Percentiles rank a stretch among this genome's conserved stretches.
Evolutionary conservation across 2,113 vertebrate genomes (phyloP).

Genomic region (Mustelus asterias): DNA sequence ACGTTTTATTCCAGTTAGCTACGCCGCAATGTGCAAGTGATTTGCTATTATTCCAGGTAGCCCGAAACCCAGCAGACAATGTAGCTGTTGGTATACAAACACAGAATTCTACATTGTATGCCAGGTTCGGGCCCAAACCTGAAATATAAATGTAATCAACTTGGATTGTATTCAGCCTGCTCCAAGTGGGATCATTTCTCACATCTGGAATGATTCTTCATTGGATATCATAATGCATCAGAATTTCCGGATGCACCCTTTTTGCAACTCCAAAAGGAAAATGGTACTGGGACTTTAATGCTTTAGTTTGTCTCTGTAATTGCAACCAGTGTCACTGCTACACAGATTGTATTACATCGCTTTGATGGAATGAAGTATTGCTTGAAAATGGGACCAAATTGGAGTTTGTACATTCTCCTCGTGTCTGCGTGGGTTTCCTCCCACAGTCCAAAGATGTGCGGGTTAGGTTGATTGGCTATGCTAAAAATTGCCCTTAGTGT

Average conservation of each 20-base stretch:
- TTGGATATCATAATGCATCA: not conserved
- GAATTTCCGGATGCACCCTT: not conserved
- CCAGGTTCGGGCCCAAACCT: slow-evolving; percentile 88
- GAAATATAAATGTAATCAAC: slow-evolving; percentile 37
- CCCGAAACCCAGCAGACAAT: slow-evolving; percentile 99
- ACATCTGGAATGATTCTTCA: not conserved
- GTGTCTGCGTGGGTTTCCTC: too few relatives aligned
- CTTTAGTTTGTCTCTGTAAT: not conserved
- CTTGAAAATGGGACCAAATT: not conserved
- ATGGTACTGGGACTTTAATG: not conserved
- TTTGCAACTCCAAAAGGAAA: not conserved
- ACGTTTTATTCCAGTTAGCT: not conserved
- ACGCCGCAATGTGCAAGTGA: not conserved
- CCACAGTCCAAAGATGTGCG: too few relatives aligned
- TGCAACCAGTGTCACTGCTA: not conserved
- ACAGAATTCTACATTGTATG: slow-evolving; percentile 99
- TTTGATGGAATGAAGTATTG: not conserved
- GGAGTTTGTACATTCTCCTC: too few relatives aligned
- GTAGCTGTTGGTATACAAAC: slow-evolving; percentile 97
- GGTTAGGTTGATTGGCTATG: too few relatives aligned
- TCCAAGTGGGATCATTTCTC: not conserved
- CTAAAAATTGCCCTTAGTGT: too few relatives aligned
- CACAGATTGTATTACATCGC: not conserved
- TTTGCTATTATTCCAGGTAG: slow-evolving; percentile 60
- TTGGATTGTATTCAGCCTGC: not conserved